Evolutionary conservation across 2,113 vertebrate species (phyloP).

Genomic region (Sakesphorus luctuosus): DNA sequence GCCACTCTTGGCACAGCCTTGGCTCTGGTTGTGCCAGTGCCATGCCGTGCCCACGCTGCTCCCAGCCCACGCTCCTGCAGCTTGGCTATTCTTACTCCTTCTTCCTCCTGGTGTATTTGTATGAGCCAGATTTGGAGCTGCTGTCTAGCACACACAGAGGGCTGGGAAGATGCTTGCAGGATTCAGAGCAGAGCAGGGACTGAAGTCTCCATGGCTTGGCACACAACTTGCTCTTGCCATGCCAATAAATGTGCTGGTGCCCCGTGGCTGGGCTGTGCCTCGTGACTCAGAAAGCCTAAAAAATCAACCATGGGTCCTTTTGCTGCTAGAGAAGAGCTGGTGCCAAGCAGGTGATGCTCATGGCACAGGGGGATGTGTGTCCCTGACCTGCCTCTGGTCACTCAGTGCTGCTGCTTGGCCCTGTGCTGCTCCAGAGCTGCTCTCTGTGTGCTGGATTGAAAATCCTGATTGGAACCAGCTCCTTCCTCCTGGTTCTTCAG

Average conservation of each 20-base stretch:
- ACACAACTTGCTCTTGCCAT: not conserved
- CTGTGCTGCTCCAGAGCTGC: not conserved
- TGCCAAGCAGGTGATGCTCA: fast-evolving
- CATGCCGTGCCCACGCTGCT: fast-evolving
- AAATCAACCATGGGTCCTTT: not conserved
- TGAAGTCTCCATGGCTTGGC: not conserved
- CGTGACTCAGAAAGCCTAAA: not conserved
- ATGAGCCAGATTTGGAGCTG: not conserved
- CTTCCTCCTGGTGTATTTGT: not conserved
- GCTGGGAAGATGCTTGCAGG: not conserved
- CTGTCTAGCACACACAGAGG: not conserved
- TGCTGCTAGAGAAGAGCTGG: not conserved
- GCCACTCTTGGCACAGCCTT: not conserved
- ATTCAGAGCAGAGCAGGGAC: not conserved
- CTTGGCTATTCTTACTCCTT: not conserved
- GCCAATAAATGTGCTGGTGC: not conserved
- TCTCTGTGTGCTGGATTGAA: not conserved
- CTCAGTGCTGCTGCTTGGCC: not conserved
- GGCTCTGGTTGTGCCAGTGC: not conserved
- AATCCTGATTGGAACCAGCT: not conserved
- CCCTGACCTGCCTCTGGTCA: not conserved
- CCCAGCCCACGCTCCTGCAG: not conserved
- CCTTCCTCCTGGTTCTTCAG: fast-evolving
- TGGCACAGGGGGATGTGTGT: not conserved
- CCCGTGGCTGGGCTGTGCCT: not conserved